Conservation (phyloP, 2,797 vertebrate species). For the Chromis chromis region DNA sequence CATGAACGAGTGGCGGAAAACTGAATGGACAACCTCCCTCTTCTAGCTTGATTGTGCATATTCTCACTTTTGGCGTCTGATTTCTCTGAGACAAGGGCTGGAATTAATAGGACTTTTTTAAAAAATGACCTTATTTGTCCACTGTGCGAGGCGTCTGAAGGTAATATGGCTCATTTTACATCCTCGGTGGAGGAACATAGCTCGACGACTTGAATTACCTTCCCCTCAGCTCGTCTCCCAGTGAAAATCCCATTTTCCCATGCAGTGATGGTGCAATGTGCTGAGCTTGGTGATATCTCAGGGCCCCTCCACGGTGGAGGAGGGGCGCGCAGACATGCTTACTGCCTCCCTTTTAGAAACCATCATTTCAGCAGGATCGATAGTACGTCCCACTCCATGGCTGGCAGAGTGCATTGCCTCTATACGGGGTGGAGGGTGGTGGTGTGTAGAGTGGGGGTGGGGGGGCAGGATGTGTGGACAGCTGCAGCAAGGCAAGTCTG, state of each 20-base stretch:
- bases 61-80: conserved; percentile 39
- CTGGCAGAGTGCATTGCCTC: conserved; percentile 73
- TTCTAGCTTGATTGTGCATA: conserved; percentile 24
- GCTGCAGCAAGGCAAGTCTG: conserved; percentile 76
- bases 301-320: conserved; percentile 73
- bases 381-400: conserved; percentile 81
- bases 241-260: conserved; percentile 86
- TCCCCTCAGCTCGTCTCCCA: conserved; percentile 83
- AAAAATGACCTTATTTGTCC: conserved; percentile 79
- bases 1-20: neutral
- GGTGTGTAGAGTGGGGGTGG: neutral
- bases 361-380: conserved; percentile 85
- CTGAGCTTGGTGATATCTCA: conserved; percentile 85
- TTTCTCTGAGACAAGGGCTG: conserved; percentile 35
- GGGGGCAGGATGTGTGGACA: conserved; percentile 69
- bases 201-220: conserved; percentile 84
- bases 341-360: conserved; percentile 85
- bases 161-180: conserved; percentile 84
- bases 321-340: conserved; percentile 81
- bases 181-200: conserved; percentile 73
- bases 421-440: conserved; percentile 23
- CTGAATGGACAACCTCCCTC: conserved; percentile 13
- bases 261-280: conserved; percentile 84
- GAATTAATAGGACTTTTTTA: conserved; percentile 50
- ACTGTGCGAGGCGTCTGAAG: conserved; percentile 78